Evolutionary conservation across 2,113 vertebrate genomes (phyloP).

Genomic region (Cynoglossus semilaevis): DNA sequence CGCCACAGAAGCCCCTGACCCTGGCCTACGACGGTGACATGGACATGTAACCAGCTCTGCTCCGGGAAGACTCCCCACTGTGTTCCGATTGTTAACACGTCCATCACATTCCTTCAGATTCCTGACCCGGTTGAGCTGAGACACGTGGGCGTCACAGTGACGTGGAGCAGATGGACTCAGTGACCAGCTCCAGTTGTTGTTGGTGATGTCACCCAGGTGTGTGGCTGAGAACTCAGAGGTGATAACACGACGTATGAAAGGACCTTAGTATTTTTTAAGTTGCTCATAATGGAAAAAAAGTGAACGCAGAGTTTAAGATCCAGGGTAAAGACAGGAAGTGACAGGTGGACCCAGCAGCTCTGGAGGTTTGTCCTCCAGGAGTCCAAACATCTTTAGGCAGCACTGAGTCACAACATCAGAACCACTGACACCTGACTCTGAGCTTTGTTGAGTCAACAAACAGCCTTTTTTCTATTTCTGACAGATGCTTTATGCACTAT

Average conservation of each 20-base stretch:
- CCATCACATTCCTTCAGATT: constrained; percentile 4
- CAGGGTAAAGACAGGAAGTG: background rate
- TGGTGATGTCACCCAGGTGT: constrained; percentile 4
- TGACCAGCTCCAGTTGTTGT: constrained; percentile 22
- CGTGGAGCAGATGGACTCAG: background rate
- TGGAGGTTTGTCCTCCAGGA: constrained; percentile 5
- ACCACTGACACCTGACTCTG: constrained; percentile 44
- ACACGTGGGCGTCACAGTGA: constrained; percentile 4
- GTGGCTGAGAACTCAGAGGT: no score
- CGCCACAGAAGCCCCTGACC: constrained; percentile 93
- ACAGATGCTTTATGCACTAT: constrained; percentile 86
- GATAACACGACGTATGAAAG: no score
- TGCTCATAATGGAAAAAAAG: no score
- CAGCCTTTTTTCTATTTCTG: constrained; percentile 46
- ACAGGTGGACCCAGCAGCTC: constrained; percentile 13
- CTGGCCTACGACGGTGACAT: constrained; percentile 93
- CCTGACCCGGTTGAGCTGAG: constrained; percentile 5
- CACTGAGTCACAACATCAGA: constrained; percentile 9
- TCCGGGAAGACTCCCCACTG: constrained; percentile 20
- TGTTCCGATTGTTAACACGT: constrained; percentile 23
- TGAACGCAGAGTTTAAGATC: no score
- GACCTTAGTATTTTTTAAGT: no score
- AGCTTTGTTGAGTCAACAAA: constrained; percentile 47
- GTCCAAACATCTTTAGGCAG: constrained; percentile 3
- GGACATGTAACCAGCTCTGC: constrained; percentile 84